These are phyloP conservation scores for Poicephalus gulielmi DNA, from an alignment of 2,113 vertebrate species.

Conservation along the genomic window DNA sequence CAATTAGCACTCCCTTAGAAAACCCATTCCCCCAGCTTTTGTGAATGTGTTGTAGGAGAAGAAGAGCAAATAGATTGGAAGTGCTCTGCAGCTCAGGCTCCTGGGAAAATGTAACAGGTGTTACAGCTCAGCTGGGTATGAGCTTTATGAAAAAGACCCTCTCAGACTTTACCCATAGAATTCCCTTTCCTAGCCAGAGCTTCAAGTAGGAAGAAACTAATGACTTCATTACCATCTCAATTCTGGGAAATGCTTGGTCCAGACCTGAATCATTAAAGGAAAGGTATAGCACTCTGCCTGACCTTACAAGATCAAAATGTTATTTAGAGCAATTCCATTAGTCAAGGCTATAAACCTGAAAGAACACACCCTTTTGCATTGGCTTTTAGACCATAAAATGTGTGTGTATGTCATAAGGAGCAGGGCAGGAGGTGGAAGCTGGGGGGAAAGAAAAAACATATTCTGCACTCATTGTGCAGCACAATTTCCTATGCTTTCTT, in stretches of 20 bases:
- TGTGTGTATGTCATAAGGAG: constrained; percentile 9
- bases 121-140: constrained; percentile 80
- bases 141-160: constrained; percentile 79
- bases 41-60: constrained; percentile 71
- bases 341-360: constrained; percentile 74
- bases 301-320: constrained; percentile 81
- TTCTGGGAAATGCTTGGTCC: constrained; percentile 83
- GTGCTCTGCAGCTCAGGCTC: constrained; percentile 76
- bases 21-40: constrained; percentile 73
- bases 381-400: constrained; percentile 54
- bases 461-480: constrained; percentile 22
- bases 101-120: constrained; percentile 94
- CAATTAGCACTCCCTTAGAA: constrained; percentile 79
- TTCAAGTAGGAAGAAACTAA: constrained; percentile 86
- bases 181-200: constrained; percentile 75
- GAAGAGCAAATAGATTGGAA: constrained; percentile 84
- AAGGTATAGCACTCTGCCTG: constrained; percentile 81
- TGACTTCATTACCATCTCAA: constrained; percentile 89
- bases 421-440: not conserved
- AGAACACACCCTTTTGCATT: constrained; percentile 66
- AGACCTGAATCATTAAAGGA: constrained; percentile 82
- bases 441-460: not conserved
- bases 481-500: constrained; percentile 36
- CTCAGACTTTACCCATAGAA: constrained; percentile 81
- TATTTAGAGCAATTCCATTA: constrained; percentile 79